Evolutionary conservation across 2,113 vertebrate species (phyloP), one percentile per base, ranked within the genome.

Genomic region (Aleadryas rufinucha): DNA sequence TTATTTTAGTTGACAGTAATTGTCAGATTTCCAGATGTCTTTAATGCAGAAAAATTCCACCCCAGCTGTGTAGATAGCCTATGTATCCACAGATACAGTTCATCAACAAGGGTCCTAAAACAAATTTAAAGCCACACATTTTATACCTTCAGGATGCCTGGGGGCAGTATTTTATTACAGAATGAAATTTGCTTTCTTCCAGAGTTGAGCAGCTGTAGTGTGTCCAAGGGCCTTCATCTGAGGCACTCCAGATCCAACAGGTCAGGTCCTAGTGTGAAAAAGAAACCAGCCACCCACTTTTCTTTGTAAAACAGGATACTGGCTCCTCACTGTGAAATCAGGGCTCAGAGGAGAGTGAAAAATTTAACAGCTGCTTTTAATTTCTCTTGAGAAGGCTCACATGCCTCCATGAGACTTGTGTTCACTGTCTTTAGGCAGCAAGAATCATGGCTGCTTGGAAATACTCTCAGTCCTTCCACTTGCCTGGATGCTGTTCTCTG

Each of bases 281-380:
- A 84, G 69, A 95, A 96, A 87, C 66, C 66, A 80, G 26, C 82
- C 0, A 0, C n/a, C n/a, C 27, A 14, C 53, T 94, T 95, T 56
- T 23, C 57, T 84, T 90, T 77, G 66, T 90, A 96, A 94, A 96
- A 96, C 63, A 92, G 84, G 93, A 93, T 91, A 68, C 81, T 76
- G 45, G 57, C 59, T 82, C 39, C 78, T 96, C 59, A 52, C 39
- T 44, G 79, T 97, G 94, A 95, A 96, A 95, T 91, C 26, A 53
- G 69, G 78, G 50, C 78, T 93, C 75, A 66, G 64, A 94, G 68
- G 71, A 89, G 41, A 71, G 69, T 93, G 80, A 90, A 63, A 72
- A 83, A 57, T 77, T 33, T 65, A 82, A 78, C 95, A 97, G 95
- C 97, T 97, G 96, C 77, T 95, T 97, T 94, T 31, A 76, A 41